Base-by-base conservation (phyloP, 2,888 invertebrate genomes). In the Uropetala carovei region DNA sequence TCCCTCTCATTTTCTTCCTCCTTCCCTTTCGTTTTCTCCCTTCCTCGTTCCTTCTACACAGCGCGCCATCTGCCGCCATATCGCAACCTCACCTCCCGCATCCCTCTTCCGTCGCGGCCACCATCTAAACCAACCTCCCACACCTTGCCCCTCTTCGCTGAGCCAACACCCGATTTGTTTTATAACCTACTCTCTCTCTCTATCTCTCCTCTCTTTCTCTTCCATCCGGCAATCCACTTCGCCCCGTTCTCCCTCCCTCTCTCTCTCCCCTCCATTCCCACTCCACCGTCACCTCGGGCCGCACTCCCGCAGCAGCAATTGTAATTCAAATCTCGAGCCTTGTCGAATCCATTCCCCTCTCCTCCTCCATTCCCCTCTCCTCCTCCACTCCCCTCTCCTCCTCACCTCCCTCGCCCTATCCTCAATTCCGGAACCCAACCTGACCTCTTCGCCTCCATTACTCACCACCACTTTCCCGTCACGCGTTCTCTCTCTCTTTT, bases 291-390 rank as follows among this genome's bases (percentile, higher is more conserved):
- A 43, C 43, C 43, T 43, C 43, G 43, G 43, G 43, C 43, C 43
- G 43, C 43, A 43, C 43, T 43, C 75, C n/a, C 75, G 27, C 11
- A 27, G 75, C 75, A 27, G 22, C 75, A 75, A 75, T 75, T 75
- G 75, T 75, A 75, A 75, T 75, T 27, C 75, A 75, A 75, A 75
- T 27, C 75, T 75, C 75, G 75, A 27, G 75, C 27, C 75, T 75
- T 75, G 75, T 75, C 75, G 75, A 75, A 75, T 14, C 75, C 27
- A 64, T 64, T 64, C 75, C 75, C n/a, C 7, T 22, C 16, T 27
- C 0, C 64, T 64, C n/a, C 64, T 16, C n/a, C n/a, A 64, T 14
- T 64, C n/a, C 64, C 64, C 16, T 27, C 22, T 75, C 43, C 22
- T 11, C 10, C 75, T 75, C 43, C 43, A 22, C 22, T 75, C 27